phyloP scores from a whole-genome alignment of 2,888 invertebrate genomes.

The Phrixothrix hirtus region DNA sequence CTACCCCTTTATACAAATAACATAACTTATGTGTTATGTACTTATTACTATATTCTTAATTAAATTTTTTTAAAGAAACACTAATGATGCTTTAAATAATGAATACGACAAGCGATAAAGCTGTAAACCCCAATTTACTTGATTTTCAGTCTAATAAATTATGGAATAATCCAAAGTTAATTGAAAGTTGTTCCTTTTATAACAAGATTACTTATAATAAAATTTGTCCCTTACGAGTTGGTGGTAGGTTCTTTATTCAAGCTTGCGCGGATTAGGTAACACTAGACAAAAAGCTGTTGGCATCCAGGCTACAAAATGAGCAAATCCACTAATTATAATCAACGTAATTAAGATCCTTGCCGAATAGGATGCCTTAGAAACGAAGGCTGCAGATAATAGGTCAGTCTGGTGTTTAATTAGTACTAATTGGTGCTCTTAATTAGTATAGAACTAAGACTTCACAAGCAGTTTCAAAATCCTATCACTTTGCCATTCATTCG shows the following conservation, averaged over 20 bases:
- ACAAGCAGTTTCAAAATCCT: conserved; percentile 54
- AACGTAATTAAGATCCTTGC: conserved; percentile 43
- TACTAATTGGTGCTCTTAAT: conserved; percentile 56
- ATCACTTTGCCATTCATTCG: conserved; percentile 44
- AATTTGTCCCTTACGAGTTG: conserved; percentile 1
- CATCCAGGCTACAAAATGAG: conserved; percentile 40
- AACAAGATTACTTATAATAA: background rate
- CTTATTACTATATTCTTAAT: too few species aligned
- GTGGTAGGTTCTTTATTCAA: conserved; percentile 10
- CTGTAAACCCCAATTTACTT: background rate
- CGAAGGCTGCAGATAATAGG: conserved; percentile 52
- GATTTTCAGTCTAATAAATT: background rate
- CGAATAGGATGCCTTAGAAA: conserved; percentile 51
- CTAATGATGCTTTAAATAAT: too few species aligned
- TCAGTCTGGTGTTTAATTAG: conserved; percentile 56
- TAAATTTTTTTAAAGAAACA: too few species aligned
- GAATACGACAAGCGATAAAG: too few species aligned
- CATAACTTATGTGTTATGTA: too few species aligned
- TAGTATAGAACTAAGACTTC: conserved; percentile 55
- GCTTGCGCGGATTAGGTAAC: conserved; percentile 18
- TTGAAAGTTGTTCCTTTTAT: background rate
- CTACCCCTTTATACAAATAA: too few species aligned
- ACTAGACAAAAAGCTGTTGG: conserved; percentile 29
- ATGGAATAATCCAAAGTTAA: conserved; percentile 1
- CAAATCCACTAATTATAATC: conserved; percentile 48